Evolutionary conservation across 1,140 invertebrate genomes (phyloP).

Genomic region (Ceratina calcarata): DNA sequence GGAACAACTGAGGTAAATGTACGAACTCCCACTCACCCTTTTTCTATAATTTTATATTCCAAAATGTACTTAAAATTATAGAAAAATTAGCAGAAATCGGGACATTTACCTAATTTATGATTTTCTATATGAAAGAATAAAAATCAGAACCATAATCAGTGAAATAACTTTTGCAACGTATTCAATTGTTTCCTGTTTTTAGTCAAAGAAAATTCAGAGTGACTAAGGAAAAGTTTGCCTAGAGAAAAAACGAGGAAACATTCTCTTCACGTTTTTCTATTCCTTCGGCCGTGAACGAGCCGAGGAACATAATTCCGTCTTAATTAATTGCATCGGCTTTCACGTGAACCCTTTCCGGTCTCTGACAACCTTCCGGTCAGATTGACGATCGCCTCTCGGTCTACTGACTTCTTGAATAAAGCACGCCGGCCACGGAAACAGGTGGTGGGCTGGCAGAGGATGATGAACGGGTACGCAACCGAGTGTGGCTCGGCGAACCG

Average conservation of each 20-base stretch:
- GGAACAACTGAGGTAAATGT: no score
- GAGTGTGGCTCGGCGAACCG: not conserved
- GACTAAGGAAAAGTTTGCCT: no score
- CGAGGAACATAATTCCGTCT: conserved; percentile 28
- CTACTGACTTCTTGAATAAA: conserved; percentile 34
- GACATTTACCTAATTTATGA: no score
- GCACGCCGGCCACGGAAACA: conserved; percentile 15
- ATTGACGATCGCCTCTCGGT: conserved; percentile 49
- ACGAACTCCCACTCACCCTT: not conserved
- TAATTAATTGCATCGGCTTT: conserved; percentile 41
- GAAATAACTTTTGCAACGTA: no score
- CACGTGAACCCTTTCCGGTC: conserved; percentile 36
- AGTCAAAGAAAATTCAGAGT: no score
- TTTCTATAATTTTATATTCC: no score
- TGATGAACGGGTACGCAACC: conserved; percentile 31
- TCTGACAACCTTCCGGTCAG: conserved; percentile 41
- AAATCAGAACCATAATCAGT: no score
- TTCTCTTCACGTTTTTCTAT: conserved; percentile 13
- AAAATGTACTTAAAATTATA: no score
- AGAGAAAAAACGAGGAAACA: no score
- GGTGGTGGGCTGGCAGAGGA: conserved; percentile 17
- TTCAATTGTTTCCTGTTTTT: no score
- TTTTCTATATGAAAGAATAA: no score
- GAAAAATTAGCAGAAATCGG: no score
- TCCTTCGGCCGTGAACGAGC: not conserved